These are phyloP conservation scores for Nycticryphes semicollaris DNA, from an alignment of 2,113 vertebrate species.

Conservation along the genomic window DNA sequence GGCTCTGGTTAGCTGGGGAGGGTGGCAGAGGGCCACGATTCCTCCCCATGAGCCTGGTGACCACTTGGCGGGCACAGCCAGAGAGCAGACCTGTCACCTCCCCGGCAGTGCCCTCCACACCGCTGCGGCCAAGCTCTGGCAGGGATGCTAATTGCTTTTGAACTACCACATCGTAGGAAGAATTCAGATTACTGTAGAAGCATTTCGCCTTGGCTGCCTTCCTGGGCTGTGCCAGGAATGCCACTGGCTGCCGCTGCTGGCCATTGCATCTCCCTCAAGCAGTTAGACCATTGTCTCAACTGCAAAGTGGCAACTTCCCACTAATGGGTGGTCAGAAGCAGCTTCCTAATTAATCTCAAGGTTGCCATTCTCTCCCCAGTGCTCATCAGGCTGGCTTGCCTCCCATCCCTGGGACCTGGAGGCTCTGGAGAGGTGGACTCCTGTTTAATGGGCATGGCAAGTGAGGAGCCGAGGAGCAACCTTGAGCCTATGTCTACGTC, in stretches of 20 bases:
- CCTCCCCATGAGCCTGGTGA: neutral
- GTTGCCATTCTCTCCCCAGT: neutral
- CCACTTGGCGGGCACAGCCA: rapidly evolving
- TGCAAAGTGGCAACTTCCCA: neutral
- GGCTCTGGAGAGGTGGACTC: neutral
- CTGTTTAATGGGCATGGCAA: neutral
- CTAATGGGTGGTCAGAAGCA: neutral
- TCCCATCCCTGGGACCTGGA: neutral
- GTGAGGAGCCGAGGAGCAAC: rapidly evolving
- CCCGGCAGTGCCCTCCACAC: rapidly evolving
- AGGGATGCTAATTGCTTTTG: neutral
- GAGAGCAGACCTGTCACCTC: neutral
- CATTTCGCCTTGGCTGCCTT: rapidly evolving
- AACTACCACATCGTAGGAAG: neutral
- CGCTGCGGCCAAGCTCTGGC: neutral
- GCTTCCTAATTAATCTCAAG: neutral
- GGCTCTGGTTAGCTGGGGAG: neutral
- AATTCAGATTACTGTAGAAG: neutral
- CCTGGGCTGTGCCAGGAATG: neutral
- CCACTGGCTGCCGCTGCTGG: neutral
- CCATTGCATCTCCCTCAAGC: neutral
- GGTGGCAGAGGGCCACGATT: rapidly evolving
- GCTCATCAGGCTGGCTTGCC: neutral
- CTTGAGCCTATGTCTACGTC: neutral
- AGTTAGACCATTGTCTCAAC: rapidly evolving